Evolutionary conservation across 2,888 invertebrate genomes (phyloP).

Genomic region (Tricholauxania praeusta): DNA sequence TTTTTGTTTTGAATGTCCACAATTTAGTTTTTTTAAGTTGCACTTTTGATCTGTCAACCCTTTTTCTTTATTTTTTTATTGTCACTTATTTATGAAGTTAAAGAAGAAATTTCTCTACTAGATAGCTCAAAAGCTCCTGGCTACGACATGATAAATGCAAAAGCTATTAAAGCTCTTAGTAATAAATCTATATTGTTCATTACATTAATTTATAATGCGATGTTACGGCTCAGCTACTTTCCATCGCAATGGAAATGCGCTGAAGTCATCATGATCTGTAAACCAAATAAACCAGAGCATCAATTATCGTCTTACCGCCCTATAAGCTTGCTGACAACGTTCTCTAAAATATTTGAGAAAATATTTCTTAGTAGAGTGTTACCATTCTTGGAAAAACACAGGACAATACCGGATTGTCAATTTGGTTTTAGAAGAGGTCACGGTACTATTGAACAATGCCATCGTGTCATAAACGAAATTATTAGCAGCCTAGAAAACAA

Average conservation of each 20-base stretch:
- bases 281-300: not conserved
- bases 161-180: not conserved
- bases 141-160: not conserved
- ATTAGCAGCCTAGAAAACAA: too few relatives aligned
- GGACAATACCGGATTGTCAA: constrained; percentile 9
- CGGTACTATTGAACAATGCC: constrained; percentile 19
- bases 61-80: too few relatives aligned
- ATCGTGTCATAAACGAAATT: not conserved
- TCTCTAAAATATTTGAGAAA: constrained; percentile 17
- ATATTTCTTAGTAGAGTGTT: constrained; percentile 7
- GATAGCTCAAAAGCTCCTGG: not conserved
- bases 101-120: too few relatives aligned
- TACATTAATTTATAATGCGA: too few relatives aligned
- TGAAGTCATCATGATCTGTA: too few relatives aligned
- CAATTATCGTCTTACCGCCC: not conserved
- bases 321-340: constrained; percentile 2
- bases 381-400: not conserved
- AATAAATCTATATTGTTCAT: too few relatives aligned
- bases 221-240: too few relatives aligned
- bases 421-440: constrained; percentile 19
- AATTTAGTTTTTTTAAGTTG: too few relatives aligned
- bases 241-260: too few relatives aligned
- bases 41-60: too few relatives aligned
- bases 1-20: too few relatives aligned
- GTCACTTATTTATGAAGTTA: too few relatives aligned